A percentile compares a stretch with the other conserved stretches of the same genome.
These are phyloP conservation scores for Diloba caeruleocephala DNA, from an alignment of 2,888 invertebrate genomes.

Conservation along the genomic window DNA sequence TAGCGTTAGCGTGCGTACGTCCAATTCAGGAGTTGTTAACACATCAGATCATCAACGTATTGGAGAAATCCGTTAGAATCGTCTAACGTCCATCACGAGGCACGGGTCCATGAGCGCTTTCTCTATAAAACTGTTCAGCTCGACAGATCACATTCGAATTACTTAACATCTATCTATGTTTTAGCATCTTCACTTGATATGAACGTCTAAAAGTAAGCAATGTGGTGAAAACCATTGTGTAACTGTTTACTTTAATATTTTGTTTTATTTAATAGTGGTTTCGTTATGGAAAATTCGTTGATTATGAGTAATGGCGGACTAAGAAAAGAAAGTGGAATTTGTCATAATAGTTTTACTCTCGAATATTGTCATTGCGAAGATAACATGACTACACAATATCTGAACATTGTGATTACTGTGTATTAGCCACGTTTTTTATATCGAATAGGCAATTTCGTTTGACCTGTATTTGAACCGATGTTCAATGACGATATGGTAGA, in stretches of 20 bases:
- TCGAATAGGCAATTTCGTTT: too few relatives aligned
- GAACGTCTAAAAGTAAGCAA: conserved; percentile 18
- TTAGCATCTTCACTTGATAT: conserved; percentile 24
- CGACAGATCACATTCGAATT: conserved; percentile 60
- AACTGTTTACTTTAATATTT: neutral
- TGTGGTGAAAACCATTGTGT: conserved; percentile 15
- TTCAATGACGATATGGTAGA: too few relatives aligned
- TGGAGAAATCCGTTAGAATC: conserved; percentile 74
- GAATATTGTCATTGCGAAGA: conserved; percentile 14
- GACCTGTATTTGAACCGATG: too few relatives aligned
- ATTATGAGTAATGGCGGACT: conserved; percentile 13
- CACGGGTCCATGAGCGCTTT: conserved; percentile 62
- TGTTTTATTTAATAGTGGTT: conserved; percentile 1
- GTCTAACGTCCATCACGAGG: conserved; percentile 61
- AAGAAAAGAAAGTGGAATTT: conserved; percentile 44
- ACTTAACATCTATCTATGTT: conserved; percentile 51
- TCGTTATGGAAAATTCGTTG: conserved; percentile 9
- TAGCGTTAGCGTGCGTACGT: conserved; percentile 64
- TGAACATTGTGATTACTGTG: conserved; percentile 31
- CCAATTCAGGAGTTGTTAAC: conserved; percentile 63
- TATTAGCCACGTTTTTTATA: too few relatives aligned
- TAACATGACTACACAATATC: conserved; percentile 17
- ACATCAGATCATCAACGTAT: conserved; percentile 59
- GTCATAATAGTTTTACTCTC: conserved; percentile 4
- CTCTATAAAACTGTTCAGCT: conserved; percentile 63